Evolutionary conservation across 2,888 invertebrate species (phyloP).

Genomic region (Tetragonisca angustula): DNA sequence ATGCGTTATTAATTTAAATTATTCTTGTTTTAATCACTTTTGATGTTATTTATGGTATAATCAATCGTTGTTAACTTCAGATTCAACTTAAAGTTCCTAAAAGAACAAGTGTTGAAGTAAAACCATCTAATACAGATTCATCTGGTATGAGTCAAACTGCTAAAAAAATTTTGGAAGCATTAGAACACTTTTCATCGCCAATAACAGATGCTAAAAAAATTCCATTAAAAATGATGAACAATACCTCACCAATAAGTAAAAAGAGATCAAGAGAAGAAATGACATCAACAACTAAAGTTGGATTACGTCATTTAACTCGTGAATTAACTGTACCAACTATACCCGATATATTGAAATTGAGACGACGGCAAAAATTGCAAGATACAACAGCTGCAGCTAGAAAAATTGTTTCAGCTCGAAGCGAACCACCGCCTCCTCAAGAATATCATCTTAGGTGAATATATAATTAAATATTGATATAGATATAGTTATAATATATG

Average conservation of each 20-base stretch:
- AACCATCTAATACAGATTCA: conserved; percentile 83
- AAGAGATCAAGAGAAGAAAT: conserved; percentile 74
- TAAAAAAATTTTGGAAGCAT: conserved; percentile 90
- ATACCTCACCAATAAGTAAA: conserved; percentile 58
- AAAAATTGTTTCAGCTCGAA: conserved; percentile 85
- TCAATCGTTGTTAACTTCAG: conserved; percentile 54
- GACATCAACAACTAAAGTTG: conserved; percentile 73
- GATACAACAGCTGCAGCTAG: conserved; percentile 87
- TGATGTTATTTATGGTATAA: neutral
- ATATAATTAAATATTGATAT: neutral
- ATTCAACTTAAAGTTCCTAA: conserved; percentile 77
- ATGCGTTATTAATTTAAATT: conserved; percentile 11
- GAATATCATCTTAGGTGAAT: conserved; percentile 79
- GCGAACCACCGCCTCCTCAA: conserved; percentile 68
- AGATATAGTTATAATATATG: neutral
- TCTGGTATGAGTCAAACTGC: conserved; percentile 90
- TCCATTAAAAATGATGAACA: conserved; percentile 85
- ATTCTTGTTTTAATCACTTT: conserved; percentile 1
- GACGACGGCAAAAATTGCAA: conserved; percentile 86
- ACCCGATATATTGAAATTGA: conserved; percentile 87
- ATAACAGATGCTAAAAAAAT: conserved; percentile 91
- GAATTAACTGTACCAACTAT: conserved; percentile 88
- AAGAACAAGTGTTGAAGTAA: conserved; percentile 84
- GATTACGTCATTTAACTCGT: conserved; percentile 81
- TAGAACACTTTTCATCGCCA: conserved; percentile 93